phyloP scores from a whole-genome alignment of 2,113 vertebrate genomes.

The Pterocles gutturalis region DNA sequence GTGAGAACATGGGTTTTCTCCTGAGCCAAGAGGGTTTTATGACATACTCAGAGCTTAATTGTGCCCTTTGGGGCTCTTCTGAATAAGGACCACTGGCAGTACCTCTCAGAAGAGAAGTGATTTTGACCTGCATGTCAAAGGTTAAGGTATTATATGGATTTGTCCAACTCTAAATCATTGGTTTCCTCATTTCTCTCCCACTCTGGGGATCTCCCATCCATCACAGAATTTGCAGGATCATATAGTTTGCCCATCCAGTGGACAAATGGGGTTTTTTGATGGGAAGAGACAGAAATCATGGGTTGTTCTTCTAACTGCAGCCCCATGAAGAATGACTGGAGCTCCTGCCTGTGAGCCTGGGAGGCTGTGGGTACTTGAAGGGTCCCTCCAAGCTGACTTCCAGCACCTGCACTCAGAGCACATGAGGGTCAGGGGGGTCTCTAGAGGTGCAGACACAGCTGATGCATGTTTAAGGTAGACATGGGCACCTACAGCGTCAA shows the following conservation, averaged over 20 bases:
- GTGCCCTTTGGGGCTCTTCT: not conserved
- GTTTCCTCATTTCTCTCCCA: not conserved
- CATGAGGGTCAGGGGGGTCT: not conserved
- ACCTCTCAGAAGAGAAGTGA: not conserved
- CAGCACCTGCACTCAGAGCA: not conserved
- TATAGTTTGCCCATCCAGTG: not conserved
- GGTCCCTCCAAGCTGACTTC: not conserved
- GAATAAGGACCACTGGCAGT: not conserved
- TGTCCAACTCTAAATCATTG: not conserved
- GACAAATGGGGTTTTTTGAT: not conserved
- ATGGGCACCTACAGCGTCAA: not conserved
- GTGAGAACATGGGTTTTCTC: not conserved
- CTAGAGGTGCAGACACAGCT: fast-evolving
- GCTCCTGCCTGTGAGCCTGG: not conserved
- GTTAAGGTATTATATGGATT: not conserved
- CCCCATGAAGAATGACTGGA: not conserved
- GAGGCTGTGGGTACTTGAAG: fast-evolving
- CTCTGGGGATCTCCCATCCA: not conserved
- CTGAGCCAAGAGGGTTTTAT: not conserved
- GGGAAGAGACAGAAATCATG: not conserved
- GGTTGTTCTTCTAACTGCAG: not conserved
- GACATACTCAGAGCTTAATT: not conserved
- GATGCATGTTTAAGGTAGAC: not conserved
- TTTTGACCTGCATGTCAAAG: not conserved
- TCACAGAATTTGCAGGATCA: not conserved